Conservation (phyloP, 2,113 vertebrate species). For the Rousettus leschenaultii region DNA sequence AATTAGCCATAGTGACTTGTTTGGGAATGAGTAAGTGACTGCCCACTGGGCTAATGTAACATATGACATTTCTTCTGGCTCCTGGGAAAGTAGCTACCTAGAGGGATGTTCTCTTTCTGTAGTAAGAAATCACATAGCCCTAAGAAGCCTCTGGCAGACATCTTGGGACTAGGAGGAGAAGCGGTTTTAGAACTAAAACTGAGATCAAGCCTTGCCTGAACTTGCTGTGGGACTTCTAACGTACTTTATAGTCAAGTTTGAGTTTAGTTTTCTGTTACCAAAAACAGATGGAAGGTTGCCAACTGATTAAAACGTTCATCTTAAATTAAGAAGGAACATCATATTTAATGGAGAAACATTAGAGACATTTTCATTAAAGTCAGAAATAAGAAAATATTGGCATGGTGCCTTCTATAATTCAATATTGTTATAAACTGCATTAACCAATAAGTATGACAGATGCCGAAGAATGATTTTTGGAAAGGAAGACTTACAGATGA, state of each 20-base stretch:
- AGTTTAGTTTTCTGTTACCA: neutral
- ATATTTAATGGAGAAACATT: neutral
- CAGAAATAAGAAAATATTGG: conserved; percentile 11
- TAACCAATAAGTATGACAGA: neutral
- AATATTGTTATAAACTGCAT: neutral
- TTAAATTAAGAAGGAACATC: conserved; percentile 10
- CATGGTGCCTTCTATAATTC: neutral
- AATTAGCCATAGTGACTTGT: neutral
- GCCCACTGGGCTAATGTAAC: neutral
- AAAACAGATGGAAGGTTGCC: neutral
- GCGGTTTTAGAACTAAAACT: neutral
- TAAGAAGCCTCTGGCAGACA: neutral
- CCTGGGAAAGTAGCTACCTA: neutral
- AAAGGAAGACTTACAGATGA: neutral
- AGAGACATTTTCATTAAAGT: conserved; percentile 4
- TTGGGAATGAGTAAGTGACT: neutral
- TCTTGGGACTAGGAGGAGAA: neutral
- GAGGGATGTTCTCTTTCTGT: neutral
- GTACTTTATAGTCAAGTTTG: neutral
- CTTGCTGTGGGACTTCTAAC: neutral
- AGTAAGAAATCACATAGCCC: neutral
- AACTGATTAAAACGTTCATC: neutral
- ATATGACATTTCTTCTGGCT: neutral
- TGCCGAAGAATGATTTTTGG: neutral
- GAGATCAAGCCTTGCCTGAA: neutral